phyloP scores from a whole-genome alignment of 2,113 vertebrate genomes.

The Smithornis capensis region DNA sequence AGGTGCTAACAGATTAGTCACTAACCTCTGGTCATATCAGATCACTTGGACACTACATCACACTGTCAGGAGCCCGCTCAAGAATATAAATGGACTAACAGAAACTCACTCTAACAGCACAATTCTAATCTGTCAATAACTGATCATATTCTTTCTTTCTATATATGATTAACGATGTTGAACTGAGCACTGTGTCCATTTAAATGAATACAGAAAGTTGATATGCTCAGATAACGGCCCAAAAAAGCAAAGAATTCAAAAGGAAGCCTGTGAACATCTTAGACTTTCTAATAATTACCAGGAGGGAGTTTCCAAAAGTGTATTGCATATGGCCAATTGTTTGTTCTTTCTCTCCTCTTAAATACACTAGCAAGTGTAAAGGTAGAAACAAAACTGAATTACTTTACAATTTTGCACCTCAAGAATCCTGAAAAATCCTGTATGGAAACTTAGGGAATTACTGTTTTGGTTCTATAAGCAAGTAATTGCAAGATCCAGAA shows the following conservation, averaged over 20 bases:
- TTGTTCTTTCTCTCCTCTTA: slow-evolving; percentile 4
- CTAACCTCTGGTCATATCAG: not conserved
- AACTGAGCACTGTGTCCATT: not conserved
- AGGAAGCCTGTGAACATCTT: not conserved
- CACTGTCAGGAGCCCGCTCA: not conserved
- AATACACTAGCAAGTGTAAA: not conserved
- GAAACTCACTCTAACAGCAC: not conserved
- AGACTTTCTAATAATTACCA: not conserved
- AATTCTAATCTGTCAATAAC: not conserved
- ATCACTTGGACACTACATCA: not conserved
- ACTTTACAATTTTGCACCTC: not conserved
- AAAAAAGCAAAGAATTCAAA: not conserved
- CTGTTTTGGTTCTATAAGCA: not conserved
- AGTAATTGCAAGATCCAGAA: not conserved
- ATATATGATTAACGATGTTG: not conserved
- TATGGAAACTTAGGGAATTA: not conserved
- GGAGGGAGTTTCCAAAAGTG: not conserved
- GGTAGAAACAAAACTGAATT: not conserved
- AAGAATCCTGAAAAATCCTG: not conserved
- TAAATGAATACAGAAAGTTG: not conserved
- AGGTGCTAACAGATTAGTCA: not conserved
- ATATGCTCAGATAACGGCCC: not conserved
- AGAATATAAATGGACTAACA: not conserved
- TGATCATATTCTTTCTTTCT: not conserved
- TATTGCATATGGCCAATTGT: not conserved